Evolutionary conservation across 2,797 vertebrate species (phyloP).

Genomic region (Dicrostonyx torquatus): DNA sequence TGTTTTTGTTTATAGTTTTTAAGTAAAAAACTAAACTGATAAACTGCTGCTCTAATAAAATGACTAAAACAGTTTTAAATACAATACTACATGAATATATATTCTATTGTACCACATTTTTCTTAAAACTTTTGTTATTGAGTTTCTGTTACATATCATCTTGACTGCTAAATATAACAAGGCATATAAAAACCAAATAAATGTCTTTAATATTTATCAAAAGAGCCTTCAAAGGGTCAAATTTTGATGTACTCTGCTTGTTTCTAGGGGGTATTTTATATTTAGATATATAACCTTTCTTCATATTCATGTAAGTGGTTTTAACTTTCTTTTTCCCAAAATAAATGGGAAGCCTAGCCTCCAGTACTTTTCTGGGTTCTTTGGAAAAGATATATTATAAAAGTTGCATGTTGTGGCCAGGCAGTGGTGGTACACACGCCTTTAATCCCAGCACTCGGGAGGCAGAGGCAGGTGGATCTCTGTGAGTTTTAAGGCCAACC

Average conservation of each 20-base stretch:
- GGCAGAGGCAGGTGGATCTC: too few relatives aligned
- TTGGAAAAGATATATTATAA: neutral
- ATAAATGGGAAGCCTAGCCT: neutral
- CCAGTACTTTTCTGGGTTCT: neutral
- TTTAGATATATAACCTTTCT: slow-evolving; percentile 21
- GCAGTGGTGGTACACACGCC: too few relatives aligned
- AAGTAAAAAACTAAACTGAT: slow-evolving; percentile 15
- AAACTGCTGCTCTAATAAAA: slow-evolving; percentile 50
- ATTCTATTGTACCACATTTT: slow-evolving; percentile 32
- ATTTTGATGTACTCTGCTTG: neutral
- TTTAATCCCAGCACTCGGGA: too few relatives aligned
- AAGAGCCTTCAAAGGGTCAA: slow-evolving; percentile 11
- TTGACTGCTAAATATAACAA: slow-evolving; percentile 35
- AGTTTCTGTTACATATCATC: slow-evolving; percentile 39
- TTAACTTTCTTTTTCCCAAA: slow-evolving; percentile 50
- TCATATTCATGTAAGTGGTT: slow-evolving; percentile 27
- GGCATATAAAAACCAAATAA: slow-evolving; percentile 25
- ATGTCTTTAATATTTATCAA: neutral
- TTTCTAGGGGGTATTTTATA: neutral
- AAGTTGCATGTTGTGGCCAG: neutral
- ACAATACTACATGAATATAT: slow-evolving; percentile 28
- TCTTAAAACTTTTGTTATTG: slow-evolving; percentile 24
- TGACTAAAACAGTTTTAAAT: slow-evolving; percentile 53
- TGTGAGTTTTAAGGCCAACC: too few relatives aligned
- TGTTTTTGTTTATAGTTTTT: slow-evolving; percentile 36